Base-by-base conservation (phyloP, 2,888 invertebrate genomes). In the Leucozona laternaria region DNA sequence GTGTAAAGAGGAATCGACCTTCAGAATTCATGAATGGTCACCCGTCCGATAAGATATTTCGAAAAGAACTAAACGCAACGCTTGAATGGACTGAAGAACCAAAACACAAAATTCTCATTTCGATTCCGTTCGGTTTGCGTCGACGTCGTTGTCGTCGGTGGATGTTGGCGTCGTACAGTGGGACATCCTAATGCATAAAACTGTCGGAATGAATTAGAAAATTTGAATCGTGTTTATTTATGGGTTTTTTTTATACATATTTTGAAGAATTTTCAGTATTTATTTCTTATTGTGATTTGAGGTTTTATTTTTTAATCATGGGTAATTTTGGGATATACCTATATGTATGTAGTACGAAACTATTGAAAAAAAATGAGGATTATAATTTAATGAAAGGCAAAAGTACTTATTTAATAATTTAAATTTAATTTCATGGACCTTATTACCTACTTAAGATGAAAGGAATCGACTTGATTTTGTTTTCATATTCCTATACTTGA, bases 81-180 rank as follows among this genome's bases (percentile, higher is more conserved):
- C 73, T 72, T 86, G 86, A 86, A 86, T 86, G 82, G 82, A 75
- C 68, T 45, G 58, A 64, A 75, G 73, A 82, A 86, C 86, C 82
- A 82, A 82, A 82, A 85, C 76, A 85, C 82, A 82, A 34, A 71
- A 75, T 75, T 78, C 58, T 86, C 77, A 73, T 55, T 60, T 60
- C 8, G 7, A 22, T 60, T 58, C 7, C 10, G 79, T 71, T 77
- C 43, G 48, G 64, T 81, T 88, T 88, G 82, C 80, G 88, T 88
- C 85, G 87, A 88, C 88, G 88, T 83, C 71, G 83, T 88, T 76
- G 71, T 87, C 55, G 84, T 79, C 75, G 83, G 79, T 84, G 64
- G 13, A 34, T 58, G 37, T 37, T 37, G 34, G 58, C 34, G 58
- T 40, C 22, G 5, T 22, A 37, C 60, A 60, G 22, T 40, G 22